Evolutionary conservation across 2,888 invertebrate genomes (phyloP).

Genomic region (Palloptera scutellata): DNA sequence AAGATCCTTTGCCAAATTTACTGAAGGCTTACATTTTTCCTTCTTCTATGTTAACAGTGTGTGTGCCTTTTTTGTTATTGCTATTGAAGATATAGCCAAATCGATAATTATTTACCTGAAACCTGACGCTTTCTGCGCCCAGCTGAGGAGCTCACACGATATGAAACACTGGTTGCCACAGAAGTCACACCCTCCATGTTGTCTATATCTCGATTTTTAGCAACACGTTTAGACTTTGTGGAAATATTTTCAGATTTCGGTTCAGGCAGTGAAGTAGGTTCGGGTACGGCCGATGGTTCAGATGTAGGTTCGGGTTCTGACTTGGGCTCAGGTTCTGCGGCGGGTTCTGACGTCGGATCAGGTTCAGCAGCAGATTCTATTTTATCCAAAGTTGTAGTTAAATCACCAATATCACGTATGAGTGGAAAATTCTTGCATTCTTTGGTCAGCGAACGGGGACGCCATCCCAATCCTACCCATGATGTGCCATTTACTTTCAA

Average conservation of each 20-base stretch:
- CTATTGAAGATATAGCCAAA: too few relatives aligned
- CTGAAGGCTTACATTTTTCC: too few relatives aligned
- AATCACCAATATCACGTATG: slow-evolving; percentile 65
- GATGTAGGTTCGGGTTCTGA: slow-evolving; percentile 50
- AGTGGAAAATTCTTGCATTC: slow-evolving; percentile 84
- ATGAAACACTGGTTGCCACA: slow-evolving; percentile 82
- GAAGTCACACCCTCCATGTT: slow-evolving; percentile 70
- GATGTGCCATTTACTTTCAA: slow-evolving; percentile 88
- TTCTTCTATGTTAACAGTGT: too few relatives aligned
- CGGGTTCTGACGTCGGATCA: slow-evolving; percentile 62
- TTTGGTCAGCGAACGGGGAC: slow-evolving; percentile 78
- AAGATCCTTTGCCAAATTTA: too few relatives aligned
- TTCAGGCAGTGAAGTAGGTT: slow-evolving; percentile 56
- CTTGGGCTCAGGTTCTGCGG: slow-evolving; percentile 64
- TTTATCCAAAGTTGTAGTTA: slow-evolving; percentile 53
- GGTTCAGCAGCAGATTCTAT: slow-evolving; percentile 59
- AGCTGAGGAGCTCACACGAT: slow-evolving; percentile 73
- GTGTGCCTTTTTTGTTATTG: too few relatives aligned
- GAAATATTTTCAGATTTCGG: slow-evolving; percentile 65
- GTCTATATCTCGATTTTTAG: slow-evolving; percentile 63
- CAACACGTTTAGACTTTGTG: slow-evolving; percentile 68
- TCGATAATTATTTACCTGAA: slow-evolving; percentile 45
- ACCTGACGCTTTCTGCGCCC: slow-evolving; percentile 57
- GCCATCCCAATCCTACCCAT: slow-evolving; percentile 91
- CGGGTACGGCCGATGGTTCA: slow-evolving; percentile 51